Base-by-base conservation (phyloP, 2,888 invertebrate species). In the Halictus ligatus region DNA sequence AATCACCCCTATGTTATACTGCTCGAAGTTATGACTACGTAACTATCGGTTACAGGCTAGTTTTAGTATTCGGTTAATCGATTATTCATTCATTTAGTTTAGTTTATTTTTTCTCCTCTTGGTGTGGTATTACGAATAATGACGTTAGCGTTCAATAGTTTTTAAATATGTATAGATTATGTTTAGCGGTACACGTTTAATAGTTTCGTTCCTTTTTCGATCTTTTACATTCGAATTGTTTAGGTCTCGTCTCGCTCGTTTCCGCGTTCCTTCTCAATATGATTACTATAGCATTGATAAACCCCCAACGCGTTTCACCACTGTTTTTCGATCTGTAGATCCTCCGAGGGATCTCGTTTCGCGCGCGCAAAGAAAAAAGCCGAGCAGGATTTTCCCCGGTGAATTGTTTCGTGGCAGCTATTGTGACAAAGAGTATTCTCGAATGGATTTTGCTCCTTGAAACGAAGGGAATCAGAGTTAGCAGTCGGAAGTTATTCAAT, bases 131-230 rank as follows among this genome's bases (percentile, higher is more conserved):
- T 94, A 94, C 92, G 93, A 94, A 91, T 94, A 94, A 94, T 92
- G 93, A 92, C 92, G 94, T 95, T 94, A 94, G 93, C 93, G 91
- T 94, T 95, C 92, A 92, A 94, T 94, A 94, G 40, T 93, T 95
- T 64, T 94, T 94, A 94, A 94, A 94, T 94, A 94, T 94, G 92
- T 94, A 94, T 94, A 94, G 92, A 93, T 94, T 94, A 94, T 93
- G 92, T 93, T 94, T 94, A 95, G 91, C 92, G 92, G 93, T 94
- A 94, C 92, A 94, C 91, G 91, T 88, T 88, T 90, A 86, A 86
- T 88, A 87, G 78, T 84, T 85, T 72, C 48, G 78, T 81, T 85
- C 88, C 80, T 75, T 78, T 77, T 75, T 83, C 75, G 75, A 92
- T 92, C 91, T 75, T 78, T 75, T 29, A 35, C 82, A 75, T 78